A percentile compares a stretch with the other conserved stretches of the same genome.
These are phyloP conservation scores for Thamnophis sirtalis DNA, from an alignment of 2,113 vertebrate genomes.

Conservation along the genomic window DNA sequence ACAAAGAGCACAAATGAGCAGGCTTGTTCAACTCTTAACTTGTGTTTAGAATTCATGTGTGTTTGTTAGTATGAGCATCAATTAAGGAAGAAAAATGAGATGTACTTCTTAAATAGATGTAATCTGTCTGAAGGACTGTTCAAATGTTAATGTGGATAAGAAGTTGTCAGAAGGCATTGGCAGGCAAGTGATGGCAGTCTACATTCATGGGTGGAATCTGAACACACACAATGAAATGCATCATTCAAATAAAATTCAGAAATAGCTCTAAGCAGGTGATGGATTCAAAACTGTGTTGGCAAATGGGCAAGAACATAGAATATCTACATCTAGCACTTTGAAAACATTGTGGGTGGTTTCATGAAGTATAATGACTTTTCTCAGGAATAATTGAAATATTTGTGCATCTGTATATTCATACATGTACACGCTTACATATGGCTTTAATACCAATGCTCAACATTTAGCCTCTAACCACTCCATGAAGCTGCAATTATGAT, in stretches of 20 bases:
- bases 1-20: neutral
- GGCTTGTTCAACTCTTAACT: neutral
- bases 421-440: neutral
- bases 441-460: conserved; percentile 47
- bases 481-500: conserved; percentile 40
- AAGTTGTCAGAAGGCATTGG: neutral
- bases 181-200: neutral
- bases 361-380: conserved; percentile 16
- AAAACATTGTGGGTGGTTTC: neutral
- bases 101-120: neutral
- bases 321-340: neutral
- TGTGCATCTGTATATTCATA: conserved; percentile 28
- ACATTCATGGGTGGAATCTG: neutral
- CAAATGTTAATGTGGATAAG: neutral
- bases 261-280: neutral
- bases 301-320: neutral
- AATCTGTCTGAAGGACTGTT: neutral
- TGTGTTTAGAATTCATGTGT: neutral
- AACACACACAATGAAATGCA: neutral
- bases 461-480: conserved; percentile 45
- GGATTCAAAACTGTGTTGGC: neutral
- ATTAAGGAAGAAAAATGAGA: neutral
- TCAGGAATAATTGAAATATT: conserved; percentile 16
- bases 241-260: neutral
- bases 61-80: neutral